phyloP scores from a whole-genome alignment of 2,797 vertebrate genomes.

The Erpetoichthys calabaricus region DNA sequence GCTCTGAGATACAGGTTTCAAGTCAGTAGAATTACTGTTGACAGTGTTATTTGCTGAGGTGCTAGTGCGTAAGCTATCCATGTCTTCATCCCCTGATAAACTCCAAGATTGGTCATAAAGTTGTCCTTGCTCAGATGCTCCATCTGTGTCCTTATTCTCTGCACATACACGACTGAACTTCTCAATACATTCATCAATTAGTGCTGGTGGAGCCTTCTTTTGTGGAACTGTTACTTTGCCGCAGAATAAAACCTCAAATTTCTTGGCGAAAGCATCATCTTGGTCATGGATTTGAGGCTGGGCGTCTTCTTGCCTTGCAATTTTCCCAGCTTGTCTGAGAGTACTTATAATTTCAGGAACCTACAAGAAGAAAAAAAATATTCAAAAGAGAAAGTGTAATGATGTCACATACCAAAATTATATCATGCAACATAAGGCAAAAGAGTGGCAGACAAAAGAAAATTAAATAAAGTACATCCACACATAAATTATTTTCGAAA shows the following conservation, averaged over 20 bases:
- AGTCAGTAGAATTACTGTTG: slow-evolving; percentile 28
- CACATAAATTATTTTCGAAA: too few species aligned
- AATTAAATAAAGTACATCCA: too few species aligned
- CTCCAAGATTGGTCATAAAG: slow-evolving; percentile 1
- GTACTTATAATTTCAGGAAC: slow-evolving; percentile 95
- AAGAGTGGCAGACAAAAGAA: too few species aligned
- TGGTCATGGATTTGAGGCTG: slow-evolving; percentile 42
- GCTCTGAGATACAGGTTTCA: slow-evolving; percentile 21
- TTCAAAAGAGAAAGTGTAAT: not conserved
- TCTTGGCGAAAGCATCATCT: slow-evolving; percentile 76
- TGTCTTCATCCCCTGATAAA: too few species aligned
- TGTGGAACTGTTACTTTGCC: slow-evolving; percentile 81
- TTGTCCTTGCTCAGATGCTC: slow-evolving; percentile 18
- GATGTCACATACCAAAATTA: too few species aligned
- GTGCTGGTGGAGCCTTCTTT: slow-evolving; percentile 83
- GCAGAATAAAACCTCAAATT: slow-evolving; percentile 90
- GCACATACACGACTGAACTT: slow-evolving; percentile 66
- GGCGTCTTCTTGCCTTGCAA: slow-evolving; percentile 70
- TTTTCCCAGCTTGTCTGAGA: slow-evolving; percentile 84
- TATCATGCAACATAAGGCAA: too few species aligned
- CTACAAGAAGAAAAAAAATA: slow-evolving; percentile 30
- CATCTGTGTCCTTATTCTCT: slow-evolving; percentile 21
- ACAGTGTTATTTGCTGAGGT: slow-evolving; percentile 29
- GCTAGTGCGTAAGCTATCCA: too few species aligned
- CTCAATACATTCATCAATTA: slow-evolving; percentile 94